A percentile compares a stretch with the other conserved stretches of the same genome.
phyloP scores from a whole-genome alignment of 2,113 vertebrate species.

The Leucoraja erinaceus region DNA sequence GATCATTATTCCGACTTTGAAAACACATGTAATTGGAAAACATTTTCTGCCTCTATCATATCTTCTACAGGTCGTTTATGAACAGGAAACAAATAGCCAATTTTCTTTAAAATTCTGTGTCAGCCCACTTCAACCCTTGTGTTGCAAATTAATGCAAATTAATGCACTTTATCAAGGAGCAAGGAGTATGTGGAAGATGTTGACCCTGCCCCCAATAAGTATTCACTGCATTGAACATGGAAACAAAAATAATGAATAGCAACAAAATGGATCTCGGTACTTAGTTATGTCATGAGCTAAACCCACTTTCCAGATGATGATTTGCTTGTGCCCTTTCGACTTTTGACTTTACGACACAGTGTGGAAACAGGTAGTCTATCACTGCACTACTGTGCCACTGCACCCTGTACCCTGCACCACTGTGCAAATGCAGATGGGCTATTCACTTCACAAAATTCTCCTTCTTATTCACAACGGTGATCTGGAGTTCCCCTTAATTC shows the following conservation, averaged over 20 bases:
- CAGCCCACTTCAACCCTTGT: background rate
- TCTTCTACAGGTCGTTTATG: background rate
- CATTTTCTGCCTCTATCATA: background rate
- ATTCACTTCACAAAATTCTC: too few species aligned
- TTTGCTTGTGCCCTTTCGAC: too few species aligned
- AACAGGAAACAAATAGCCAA: background rate
- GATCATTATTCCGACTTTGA: background rate
- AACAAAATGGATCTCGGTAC: background rate
- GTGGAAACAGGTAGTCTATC: too few species aligned
- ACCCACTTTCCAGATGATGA: too few species aligned
- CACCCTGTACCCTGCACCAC: too few species aligned
- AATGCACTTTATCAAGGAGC: background rate
- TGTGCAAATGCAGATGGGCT: too few species aligned
- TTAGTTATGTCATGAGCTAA: too few species aligned
- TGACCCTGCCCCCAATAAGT: too few species aligned
- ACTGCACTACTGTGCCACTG: too few species aligned
- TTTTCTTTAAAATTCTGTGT: background rate
- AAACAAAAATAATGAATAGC: background rate
- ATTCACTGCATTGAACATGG: background rate
- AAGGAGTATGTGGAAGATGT: background rate
- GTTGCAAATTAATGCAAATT: background rate
- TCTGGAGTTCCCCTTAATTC: too few species aligned
- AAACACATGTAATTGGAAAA: background rate
- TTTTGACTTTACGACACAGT: too few species aligned
- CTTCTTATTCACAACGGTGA: too few species aligned